Evolutionary conservation across 1,140 invertebrate genomes (phyloP).

Genomic region (Papilio helenus): DNA sequence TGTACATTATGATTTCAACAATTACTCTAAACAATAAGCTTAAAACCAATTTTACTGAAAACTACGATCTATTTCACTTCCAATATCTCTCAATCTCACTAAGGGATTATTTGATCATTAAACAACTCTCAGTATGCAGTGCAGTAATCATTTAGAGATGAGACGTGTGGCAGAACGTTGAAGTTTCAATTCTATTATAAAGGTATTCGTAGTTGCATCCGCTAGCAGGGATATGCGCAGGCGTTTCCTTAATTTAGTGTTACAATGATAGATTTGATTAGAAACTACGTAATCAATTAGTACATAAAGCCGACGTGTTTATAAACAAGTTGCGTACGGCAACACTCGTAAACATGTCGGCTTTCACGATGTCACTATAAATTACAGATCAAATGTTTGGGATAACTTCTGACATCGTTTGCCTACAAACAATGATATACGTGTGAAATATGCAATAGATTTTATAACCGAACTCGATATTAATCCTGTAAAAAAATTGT

Average conservation of each 20-base stretch:
- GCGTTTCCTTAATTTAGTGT: neutral
- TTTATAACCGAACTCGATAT: neutral
- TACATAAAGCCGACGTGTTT: constrained; percentile 12
- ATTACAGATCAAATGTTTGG: constrained; percentile 27
- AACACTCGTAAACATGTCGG: constrained; percentile 26
- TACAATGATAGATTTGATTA: constrained; percentile 7
- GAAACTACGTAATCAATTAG: constrained; percentile 20
- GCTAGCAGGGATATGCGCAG: neutral
- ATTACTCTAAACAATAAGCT: too few relatives aligned
- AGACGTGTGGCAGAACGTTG: too few relatives aligned
- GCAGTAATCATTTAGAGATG: too few relatives aligned
- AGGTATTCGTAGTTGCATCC: neutral
- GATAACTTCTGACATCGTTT: constrained; percentile 4
- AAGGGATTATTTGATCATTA: too few relatives aligned
- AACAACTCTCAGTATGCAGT: too few relatives aligned
- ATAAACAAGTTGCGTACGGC: constrained; percentile 15
- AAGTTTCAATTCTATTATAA: neutral
- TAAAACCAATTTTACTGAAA: too few relatives aligned
- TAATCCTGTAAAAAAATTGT: too few relatives aligned
- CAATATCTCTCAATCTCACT: too few relatives aligned
- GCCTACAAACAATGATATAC: constrained; percentile 14
- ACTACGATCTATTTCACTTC: too few relatives aligned
- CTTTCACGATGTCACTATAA: constrained; percentile 29
- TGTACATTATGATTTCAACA: too few relatives aligned
- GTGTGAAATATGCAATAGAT: neutral